These are phyloP conservation scores for Guaruba guarouba DNA, from an alignment of 2,113 vertebrate species.

Conservation along the genomic window DNA sequence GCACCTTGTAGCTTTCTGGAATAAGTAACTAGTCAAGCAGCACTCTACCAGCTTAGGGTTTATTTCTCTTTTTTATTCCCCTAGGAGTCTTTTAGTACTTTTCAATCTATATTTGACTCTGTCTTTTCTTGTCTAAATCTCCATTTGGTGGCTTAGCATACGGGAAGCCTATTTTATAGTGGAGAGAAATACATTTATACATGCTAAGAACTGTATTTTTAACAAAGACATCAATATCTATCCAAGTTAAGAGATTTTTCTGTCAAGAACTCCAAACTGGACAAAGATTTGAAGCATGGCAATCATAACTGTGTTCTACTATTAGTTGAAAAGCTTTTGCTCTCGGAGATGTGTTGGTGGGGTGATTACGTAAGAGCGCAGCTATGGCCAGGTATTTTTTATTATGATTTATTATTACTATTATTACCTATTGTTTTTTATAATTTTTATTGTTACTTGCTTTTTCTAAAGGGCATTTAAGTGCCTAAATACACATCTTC, in stretches of 20 bases:
- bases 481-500: background rate
- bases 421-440: background rate
- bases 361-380: fast-evolving
- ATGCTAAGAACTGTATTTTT: constrained; percentile 13
- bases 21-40: background rate
- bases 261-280: background rate
- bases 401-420: background rate
- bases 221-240: background rate
- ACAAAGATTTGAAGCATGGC: background rate
- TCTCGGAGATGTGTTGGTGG: background rate
- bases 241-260: background rate
- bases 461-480: background rate
- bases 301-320: background rate
- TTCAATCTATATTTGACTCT: constrained; percentile 44
- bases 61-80: background rate
- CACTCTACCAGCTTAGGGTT: background rate
- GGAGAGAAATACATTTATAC: constrained; percentile 28
- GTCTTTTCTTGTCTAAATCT: constrained; percentile 39
- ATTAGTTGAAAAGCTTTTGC: background rate
- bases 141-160: constrained; percentile 43
- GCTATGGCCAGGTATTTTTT: background rate
- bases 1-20: background rate
- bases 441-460: background rate
- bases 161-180: background rate
- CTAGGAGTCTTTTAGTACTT: background rate